Evolutionary conservation across 23 tunicate species (phyloP), one percentile per base, ranked within the genome.

Genomic region (Aplidium turbinatum): DNA sequence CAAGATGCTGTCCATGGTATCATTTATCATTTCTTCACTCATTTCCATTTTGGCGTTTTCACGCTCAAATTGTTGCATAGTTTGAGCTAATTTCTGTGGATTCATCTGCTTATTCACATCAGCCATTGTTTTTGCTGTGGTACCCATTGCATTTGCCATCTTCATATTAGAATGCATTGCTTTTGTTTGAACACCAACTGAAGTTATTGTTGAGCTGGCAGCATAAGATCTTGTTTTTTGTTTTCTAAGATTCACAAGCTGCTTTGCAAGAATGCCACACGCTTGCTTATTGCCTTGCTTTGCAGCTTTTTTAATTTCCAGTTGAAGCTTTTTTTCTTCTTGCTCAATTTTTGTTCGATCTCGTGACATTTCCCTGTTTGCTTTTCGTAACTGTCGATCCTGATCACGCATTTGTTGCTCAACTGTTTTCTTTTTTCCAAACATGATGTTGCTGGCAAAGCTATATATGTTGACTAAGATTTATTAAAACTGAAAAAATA

Each of bases 11-110:
- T 94, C 99, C 85, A 94, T 57, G 22, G 95, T 77, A 38, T 94
- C 99, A 57, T 94, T 94, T 18, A 94, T 94, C 99, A 94, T 71
- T 70, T 94, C 99, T 63, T 94, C 95, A 31, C 85, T 81, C 99
- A 94, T 87, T 29, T 87, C 99, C 90, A 94, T 86, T 57, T 94
- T 94, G 9, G 81, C 50, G 46, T 71, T 87, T 48, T 94, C 95
- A 60, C 4, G 53, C 73, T 94, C 92, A 72, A 94, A 94, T 66
- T 94, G 82, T 47, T 86, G 85, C 95, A 94, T 94, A 7, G 84
- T 82, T 71, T 87, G 58, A 0, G 95, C 90, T 67, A 94, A 55
- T 48, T 87, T 87, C 42, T 94, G 88, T 19, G 99, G 90, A 45
- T 94, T 82, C 99, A 94, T 94, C 68, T 82, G 86, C 35, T 82